Conservation (phyloP, 2,888 invertebrate genomes). For the Drosophila hamatofila region DNA sequence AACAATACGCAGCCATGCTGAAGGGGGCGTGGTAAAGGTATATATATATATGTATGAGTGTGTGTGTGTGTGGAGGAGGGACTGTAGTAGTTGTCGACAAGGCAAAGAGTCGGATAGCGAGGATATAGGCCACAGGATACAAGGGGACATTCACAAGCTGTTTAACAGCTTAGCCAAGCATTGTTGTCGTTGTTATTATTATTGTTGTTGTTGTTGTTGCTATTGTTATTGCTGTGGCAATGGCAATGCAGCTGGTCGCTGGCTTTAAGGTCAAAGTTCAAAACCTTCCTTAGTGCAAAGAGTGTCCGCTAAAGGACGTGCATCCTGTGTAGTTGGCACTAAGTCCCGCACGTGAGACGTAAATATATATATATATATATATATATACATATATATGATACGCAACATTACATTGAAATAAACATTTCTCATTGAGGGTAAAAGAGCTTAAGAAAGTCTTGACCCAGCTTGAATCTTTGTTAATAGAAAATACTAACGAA, state of each 20-base stretch:
- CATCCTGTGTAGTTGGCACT: slow-evolving; percentile 35
- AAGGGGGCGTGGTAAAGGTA: neutral
- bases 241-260: slow-evolving; percentile 21
- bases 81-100: slow-evolving; percentile 9
- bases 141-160: slow-evolving; percentile 51
- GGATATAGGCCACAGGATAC: slow-evolving; percentile 1
- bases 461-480: slow-evolving; percentile 1
- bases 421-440: slow-evolving; percentile 13
- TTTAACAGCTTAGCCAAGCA: slow-evolving; percentile 60
- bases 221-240: slow-evolving; percentile 19
- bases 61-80: neutral
- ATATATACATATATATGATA: slow-evolving; percentile 2
- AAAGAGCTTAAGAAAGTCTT: slow-evolving; percentile 25
- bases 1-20: slow-evolving; percentile 32
- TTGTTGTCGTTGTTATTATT: slow-evolving; percentile 27
- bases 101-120: slow-evolving; percentile 4
- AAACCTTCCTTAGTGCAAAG: slow-evolving; percentile 29
- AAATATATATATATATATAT: slow-evolving; percentile 12
- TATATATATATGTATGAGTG: neutral
- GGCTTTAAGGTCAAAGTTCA: slow-evolving; percentile 70
- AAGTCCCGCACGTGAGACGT: slow-evolving; percentile 48
- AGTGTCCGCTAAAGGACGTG: slow-evolving; percentile 25
- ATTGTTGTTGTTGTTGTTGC: slow-evolving; percentile 19
- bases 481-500: neutral
- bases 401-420: slow-evolving; percentile 21